Evolutionary conservation across 2,888 invertebrate species (phyloP).

Genomic region (Physocephala rufipes): DNA sequence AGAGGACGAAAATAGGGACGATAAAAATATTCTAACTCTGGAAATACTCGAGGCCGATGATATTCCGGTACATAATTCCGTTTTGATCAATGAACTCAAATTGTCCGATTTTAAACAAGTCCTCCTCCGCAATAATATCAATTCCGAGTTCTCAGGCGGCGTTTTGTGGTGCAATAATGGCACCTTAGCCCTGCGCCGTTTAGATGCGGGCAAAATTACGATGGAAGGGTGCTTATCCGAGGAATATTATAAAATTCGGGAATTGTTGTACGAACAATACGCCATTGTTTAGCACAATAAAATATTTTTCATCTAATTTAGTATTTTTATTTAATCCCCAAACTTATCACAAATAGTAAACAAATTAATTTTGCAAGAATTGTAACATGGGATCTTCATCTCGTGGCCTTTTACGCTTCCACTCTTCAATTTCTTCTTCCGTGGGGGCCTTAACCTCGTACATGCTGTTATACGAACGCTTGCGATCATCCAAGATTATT

Average conservation of each 20-base stretch:
- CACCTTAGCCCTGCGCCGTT: slow-evolving; percentile 86
- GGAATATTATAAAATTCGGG: slow-evolving; percentile 93
- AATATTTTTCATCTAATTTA: background rate
- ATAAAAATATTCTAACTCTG: slow-evolving; percentile 74
- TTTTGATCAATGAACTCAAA: slow-evolving; percentile 92
- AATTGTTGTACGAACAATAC: slow-evolving; percentile 94
- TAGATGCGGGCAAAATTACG: slow-evolving; percentile 90
- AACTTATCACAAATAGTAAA: slow-evolving; percentile 2
- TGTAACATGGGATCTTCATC: slow-evolving; percentile 95
- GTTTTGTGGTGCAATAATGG: slow-evolving; percentile 94
- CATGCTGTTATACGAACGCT: slow-evolving; percentile 94
- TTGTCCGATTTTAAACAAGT: slow-evolving; percentile 90
- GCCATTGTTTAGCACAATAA: slow-evolving; percentile 78
- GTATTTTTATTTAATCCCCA: background rate
- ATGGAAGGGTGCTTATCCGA: slow-evolving; percentile 94
- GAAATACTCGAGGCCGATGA: slow-evolving; percentile 71
- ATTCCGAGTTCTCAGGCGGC: slow-evolving; percentile 89
- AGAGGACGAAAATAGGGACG: slow-evolving; percentile 53
- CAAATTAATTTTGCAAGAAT: slow-evolving; percentile 65
- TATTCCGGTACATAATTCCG: slow-evolving; percentile 78
- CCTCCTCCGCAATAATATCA: slow-evolving; percentile 77
- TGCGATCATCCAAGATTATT: slow-evolving; percentile 83
- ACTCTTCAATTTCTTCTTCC: slow-evolving; percentile 93
- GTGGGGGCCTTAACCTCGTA: slow-evolving; percentile 84
- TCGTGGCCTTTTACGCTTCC: slow-evolving; percentile 82